Percentiles rank a stretch among this genome's conserved stretches.
Conservation (phyloP, 2,797 vertebrate genomes). For the Xyrichtys novacula region DNA sequence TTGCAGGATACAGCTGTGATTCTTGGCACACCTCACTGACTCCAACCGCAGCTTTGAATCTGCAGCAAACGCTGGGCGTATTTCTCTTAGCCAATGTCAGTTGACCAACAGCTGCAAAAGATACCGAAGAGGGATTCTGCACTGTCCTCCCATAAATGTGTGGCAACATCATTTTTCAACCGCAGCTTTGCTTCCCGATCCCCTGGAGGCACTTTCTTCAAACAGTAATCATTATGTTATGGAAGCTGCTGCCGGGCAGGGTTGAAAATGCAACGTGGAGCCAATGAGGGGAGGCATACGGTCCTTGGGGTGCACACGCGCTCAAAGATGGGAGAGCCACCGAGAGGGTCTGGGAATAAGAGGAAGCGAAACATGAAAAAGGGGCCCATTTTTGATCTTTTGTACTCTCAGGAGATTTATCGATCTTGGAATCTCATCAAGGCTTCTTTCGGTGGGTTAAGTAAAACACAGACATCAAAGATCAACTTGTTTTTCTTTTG, state of each 20-base stretch:
- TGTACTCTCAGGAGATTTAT: slow-evolving; percentile 62
- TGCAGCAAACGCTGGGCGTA: slow-evolving; percentile 43
- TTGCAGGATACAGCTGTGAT: slow-evolving; percentile 66
- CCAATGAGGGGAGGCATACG: slow-evolving; percentile 27
- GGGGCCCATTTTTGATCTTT: slow-evolving; percentile 52
- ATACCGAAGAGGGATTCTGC: slow-evolving; percentile 6
- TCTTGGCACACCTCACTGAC: slow-evolving; percentile 63
- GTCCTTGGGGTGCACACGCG: slow-evolving; percentile 37
- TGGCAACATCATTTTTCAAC: slow-evolving; percentile 67
- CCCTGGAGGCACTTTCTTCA: slow-evolving; percentile 58
- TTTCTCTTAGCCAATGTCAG: slow-evolving; percentile 25
- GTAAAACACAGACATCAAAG: slow-evolving; percentile 75
- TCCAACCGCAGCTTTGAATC: slow-evolving; percentile 58
- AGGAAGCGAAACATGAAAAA: slow-evolving; percentile 27
- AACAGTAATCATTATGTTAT: slow-evolving; percentile 72
- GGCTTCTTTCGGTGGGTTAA: slow-evolving; percentile 56
- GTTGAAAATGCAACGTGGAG: slow-evolving; percentile 58
- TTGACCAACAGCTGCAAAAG: slow-evolving; percentile 42
- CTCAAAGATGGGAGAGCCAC: slow-evolving; percentile 21
- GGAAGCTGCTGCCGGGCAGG: slow-evolving; percentile 52
- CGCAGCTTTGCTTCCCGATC: slow-evolving; percentile 40
- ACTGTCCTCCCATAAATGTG: slow-evolving; percentile 56
- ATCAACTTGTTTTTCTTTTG: slow-evolving; percentile 55
- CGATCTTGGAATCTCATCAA: slow-evolving; percentile 76
- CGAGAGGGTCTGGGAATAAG: slow-evolving; percentile 5